phyloP scores from a whole-genome alignment of 2,113 vertebrate species.

The Andinoacara biseriatus region DNA sequence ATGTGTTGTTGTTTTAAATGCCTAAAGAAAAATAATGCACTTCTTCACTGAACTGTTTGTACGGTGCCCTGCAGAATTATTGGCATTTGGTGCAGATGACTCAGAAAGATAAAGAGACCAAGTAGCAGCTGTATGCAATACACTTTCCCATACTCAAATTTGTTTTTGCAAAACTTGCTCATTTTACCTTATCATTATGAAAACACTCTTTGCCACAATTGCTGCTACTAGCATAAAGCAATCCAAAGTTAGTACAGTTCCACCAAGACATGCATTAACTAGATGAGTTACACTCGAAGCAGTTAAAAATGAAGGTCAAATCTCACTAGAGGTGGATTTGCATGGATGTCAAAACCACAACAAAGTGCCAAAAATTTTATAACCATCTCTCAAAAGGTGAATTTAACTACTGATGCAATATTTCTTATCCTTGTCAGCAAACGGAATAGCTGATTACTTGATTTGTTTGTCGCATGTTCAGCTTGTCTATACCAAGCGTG shows the following conservation, averaged over 20 bases:
- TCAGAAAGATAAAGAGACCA: slow-evolving; percentile 37
- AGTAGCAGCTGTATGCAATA: slow-evolving; percentile 36
- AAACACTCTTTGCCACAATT: neutral
- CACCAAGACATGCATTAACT: neutral
- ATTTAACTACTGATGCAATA: slow-evolving; percentile 31
- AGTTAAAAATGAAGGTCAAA: neutral
- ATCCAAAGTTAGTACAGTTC: neutral
- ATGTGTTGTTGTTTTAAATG: slow-evolving; percentile 34
- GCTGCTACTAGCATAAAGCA: neutral
- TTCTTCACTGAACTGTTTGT: slow-evolving; percentile 48
- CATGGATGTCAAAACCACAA: slow-evolving; percentile 60
- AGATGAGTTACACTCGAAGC: slow-evolving; percentile 12
- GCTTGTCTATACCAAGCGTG: slow-evolving; percentile 45
- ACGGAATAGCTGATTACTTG: slow-evolving; percentile 40
- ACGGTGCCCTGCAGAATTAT: slow-evolving; percentile 47
- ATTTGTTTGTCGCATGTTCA: slow-evolving; percentile 49
- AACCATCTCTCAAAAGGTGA: slow-evolving; percentile 16
- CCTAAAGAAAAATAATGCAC: slow-evolving; percentile 36
- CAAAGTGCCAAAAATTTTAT: slow-evolving; percentile 71
- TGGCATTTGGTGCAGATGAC: slow-evolving; percentile 57
- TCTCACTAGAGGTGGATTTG: slow-evolving; percentile 17
- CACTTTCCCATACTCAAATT: neutral
- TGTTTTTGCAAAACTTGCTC: neutral
- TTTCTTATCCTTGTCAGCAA: slow-evolving; percentile 31
- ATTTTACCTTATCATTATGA: neutral